Percentiles rank a stretch among this genome's conserved stretches.
phyloP scores from a whole-genome alignment of 2,888 invertebrate genomes.

The Melipona beecheii region DNA sequence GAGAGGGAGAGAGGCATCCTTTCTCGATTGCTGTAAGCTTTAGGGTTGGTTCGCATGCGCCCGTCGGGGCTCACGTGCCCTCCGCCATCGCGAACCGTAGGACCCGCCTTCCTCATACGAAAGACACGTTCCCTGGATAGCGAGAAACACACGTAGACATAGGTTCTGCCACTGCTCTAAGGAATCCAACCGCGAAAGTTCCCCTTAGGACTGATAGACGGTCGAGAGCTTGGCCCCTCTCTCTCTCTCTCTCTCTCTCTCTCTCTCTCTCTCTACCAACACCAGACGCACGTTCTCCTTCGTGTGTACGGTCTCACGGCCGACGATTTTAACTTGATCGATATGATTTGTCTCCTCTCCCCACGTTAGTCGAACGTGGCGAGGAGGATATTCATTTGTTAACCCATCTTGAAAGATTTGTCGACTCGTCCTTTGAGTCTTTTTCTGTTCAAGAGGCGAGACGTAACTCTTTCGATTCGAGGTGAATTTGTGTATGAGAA shows the following conservation, averaged over 20 bases:
- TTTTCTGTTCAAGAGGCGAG: not conserved
- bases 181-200: slow-evolving; percentile 67
- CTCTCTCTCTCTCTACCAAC: slow-evolving; percentile 8
- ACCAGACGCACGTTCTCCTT: not conserved
- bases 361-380: not conserved
- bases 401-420: not conserved
- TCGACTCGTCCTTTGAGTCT: not conserved
- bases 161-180: slow-evolving; percentile 50
- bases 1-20: slow-evolving; percentile 57
- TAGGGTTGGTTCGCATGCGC: slow-evolving; percentile 80
- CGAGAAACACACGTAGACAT: slow-evolving; percentile 71
- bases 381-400: not conserved
- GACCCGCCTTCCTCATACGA: slow-evolving; percentile 78
- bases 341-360: too few relatives aligned
- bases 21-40: slow-evolving; percentile 70
- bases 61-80: slow-evolving; percentile 77
- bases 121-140: slow-evolving; percentile 73
- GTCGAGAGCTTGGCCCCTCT: slow-evolving; percentile 32
- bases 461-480: not conserved
- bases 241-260: too few relatives aligned
- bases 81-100: slow-evolving; percentile 77
- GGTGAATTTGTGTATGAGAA: not conserved
- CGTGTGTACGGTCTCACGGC: slow-evolving; percentile 8
- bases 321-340: slow-evolving; percentile 12
- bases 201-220: slow-evolving; percentile 64